Evolutionary conservation across 2,797 vertebrate species (phyloP).

Genomic region (Orestias chungarensis): DNA sequence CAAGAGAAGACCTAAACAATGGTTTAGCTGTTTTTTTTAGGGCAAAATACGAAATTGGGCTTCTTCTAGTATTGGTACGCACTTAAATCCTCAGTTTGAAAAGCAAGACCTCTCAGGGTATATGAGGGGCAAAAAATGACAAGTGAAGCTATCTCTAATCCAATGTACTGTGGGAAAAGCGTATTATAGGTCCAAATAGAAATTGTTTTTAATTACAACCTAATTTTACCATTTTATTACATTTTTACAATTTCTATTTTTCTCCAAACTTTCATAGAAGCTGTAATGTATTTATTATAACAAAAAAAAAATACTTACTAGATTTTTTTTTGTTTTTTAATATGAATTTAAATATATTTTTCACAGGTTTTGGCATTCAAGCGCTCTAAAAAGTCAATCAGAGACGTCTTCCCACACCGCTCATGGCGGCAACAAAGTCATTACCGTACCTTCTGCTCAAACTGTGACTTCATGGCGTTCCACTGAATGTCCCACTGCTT

Average conservation of each 20-base stretch:
- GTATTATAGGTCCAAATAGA: background rate
- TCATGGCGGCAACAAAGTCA: slow-evolving; percentile 55
- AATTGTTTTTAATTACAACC: background rate
- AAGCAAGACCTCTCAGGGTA: background rate
- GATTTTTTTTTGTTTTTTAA: background rate
- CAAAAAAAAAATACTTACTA: slow-evolving; percentile 24
- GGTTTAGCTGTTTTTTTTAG: background rate
- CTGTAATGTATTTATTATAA: no score
- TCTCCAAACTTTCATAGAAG: background rate
- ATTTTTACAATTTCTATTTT: background rate
- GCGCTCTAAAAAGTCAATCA: slow-evolving; percentile 11
- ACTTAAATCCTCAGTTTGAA: background rate
- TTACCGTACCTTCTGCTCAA: slow-evolving; percentile 94
- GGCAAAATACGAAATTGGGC: background rate
- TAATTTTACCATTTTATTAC: background rate
- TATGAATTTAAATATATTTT: background rate
- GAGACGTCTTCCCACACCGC: slow-evolving; percentile 47
- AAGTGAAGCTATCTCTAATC: background rate
- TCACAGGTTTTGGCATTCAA: slow-evolving; percentile 4
- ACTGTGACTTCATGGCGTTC: slow-evolving; percentile 97
- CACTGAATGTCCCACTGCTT: slow-evolving; percentile 99
- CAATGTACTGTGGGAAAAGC: background rate
- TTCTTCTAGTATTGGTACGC: background rate
- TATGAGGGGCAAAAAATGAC: background rate
- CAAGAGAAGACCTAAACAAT: background rate